phyloP scores from a whole-genome alignment of 2,113 vertebrate genomes.

The Epinephelus fuscoguttatus region DNA sequence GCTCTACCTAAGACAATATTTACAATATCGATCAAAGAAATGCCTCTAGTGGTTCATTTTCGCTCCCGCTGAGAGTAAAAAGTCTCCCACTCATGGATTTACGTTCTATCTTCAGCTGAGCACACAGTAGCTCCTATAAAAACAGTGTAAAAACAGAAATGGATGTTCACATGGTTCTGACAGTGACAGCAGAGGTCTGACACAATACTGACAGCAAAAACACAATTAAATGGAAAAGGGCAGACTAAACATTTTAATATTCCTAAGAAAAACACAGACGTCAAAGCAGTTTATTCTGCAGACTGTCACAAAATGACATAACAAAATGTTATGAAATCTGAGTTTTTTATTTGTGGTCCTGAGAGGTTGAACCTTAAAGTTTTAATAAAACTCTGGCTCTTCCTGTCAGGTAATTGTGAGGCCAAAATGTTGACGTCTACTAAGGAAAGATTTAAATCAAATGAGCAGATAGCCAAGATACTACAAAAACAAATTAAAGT shows the following conservation, averaged over 20 bases:
- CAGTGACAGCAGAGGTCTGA: not conserved
- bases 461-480: not conserved
- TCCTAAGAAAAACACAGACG: not conserved
- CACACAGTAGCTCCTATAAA: not conserved
- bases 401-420: not conserved
- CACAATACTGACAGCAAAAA: not conserved
- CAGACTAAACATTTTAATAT: not conserved
- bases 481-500: not conserved
- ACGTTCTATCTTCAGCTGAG: not conserved
- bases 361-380: no score
- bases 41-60: slow-evolving; percentile 3
- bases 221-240: not conserved
- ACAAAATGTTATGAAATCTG: no score
- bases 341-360: no score
- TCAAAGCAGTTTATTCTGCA: not conserved
- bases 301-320: not conserved
- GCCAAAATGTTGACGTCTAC: not conserved
- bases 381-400: not conserved
- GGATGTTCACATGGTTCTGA: not conserved
- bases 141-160: slow-evolving; percentile 13
- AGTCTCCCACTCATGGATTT: not conserved
- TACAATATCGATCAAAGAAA: slow-evolving; percentile 5
- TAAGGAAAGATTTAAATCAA: not conserved
- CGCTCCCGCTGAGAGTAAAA: not conserved
- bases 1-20: not conserved